Evolutionary conservation across 2,888 invertebrate species (phyloP).

Genomic region (Polymixis flavicincta): DNA sequence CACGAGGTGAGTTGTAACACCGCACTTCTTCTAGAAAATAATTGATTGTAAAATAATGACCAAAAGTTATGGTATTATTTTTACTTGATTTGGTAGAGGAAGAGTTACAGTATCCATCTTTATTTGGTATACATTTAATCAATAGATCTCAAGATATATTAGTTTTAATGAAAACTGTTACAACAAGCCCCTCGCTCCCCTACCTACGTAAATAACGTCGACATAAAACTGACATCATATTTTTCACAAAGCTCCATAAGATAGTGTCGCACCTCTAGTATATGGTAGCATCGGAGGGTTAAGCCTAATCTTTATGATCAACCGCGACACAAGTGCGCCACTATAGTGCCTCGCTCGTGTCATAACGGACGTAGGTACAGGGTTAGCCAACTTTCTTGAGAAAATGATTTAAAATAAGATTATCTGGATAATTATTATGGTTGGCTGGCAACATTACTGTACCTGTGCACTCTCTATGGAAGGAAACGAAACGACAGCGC

Average conservation of each 20-base stretch:
- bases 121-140: too few relatives aligned
- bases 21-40: too few relatives aligned
- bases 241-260: conserved; percentile 37
- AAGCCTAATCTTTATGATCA: conserved; percentile 63
- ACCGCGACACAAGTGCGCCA: conserved; percentile 36
- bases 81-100: too few relatives aligned
- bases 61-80: too few relatives aligned
- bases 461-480: background rate
- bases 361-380: conserved; percentile 35
- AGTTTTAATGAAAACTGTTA: too few relatives aligned
- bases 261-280: conserved; percentile 23
- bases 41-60: too few relatives aligned
- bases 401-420: background rate
- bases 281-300: conserved; percentile 27
- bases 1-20: too few relatives aligned
- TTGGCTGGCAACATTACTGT: background rate
- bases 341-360: conserved; percentile 52
- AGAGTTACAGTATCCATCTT: too few relatives aligned
- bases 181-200: too few relatives aligned
- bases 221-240: conserved; percentile 18
- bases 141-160: too few relatives aligned
- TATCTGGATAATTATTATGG: too few relatives aligned
- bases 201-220: conserved; percentile 22
- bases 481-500: too few relatives aligned
- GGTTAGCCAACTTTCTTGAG: conserved; percentile 31